Percentiles rank a stretch among this genome's conserved stretches.
phyloP scores from a whole-genome alignment of 2,888 invertebrate species.

The Parasteatoda lunata region DNA sequence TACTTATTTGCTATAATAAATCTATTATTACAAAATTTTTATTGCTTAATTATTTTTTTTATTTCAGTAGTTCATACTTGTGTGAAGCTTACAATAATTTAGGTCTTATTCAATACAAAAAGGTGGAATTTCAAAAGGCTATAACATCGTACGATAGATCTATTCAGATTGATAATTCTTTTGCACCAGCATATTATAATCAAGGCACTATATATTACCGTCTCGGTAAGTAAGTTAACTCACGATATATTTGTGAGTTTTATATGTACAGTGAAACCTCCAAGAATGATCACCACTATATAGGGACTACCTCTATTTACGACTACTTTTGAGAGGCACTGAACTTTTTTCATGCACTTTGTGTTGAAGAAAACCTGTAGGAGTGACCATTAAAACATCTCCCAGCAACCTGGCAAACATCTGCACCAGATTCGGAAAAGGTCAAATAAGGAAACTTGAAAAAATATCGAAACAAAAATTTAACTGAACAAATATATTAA shows the following conservation, averaged over 20 bases:
- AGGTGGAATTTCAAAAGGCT: conserved; percentile 75
- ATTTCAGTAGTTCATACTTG: conserved; percentile 18
- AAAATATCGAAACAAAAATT: neutral
- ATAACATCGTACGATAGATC: conserved; percentile 74
- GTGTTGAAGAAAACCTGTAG: no score
- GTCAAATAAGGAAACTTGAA: neutral
- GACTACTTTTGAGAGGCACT: no score
- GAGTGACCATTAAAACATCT: no score
- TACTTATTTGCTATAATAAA: no score
- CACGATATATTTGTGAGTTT: neutral
- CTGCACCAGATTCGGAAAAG: no score
- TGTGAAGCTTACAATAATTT: conserved; percentile 73
- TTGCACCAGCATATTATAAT: conserved; percentile 74
- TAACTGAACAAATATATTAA: neutral
- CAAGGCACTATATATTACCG: conserved; percentile 75
- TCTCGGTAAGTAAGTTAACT: conserved; percentile 72
- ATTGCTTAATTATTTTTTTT: neutral
- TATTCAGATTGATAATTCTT: conserved; percentile 71
- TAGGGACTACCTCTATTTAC: no score
- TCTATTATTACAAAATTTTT: no score
- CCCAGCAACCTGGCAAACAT: no score
- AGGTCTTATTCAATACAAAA: conserved; percentile 74
- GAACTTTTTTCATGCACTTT: no score
- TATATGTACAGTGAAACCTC: neutral
- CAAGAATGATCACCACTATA: neutral